Percentiles rank a stretch among this genome's conserved stretches.
Conservation (phyloP, 2,113 vertebrate genomes). For the Vulpes lagopus region DNA sequence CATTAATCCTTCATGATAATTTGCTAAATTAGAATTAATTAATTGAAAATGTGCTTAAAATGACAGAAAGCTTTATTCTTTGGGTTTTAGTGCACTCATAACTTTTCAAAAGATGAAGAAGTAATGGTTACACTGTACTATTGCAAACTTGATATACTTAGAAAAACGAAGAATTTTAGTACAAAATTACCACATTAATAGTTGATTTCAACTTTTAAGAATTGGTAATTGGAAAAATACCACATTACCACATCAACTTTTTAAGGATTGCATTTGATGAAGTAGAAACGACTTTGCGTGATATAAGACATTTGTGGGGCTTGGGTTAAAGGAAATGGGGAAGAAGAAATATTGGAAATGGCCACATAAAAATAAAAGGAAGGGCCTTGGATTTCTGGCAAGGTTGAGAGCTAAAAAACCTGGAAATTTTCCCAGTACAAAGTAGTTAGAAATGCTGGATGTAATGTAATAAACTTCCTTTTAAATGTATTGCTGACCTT, state of each 20-base stretch:
- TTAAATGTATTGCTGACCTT: slow-evolving; percentile 61
- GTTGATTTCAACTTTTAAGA: slow-evolving; percentile 26
- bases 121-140: neutral
- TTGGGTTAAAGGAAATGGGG: neutral
- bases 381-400: slow-evolving; percentile 29
- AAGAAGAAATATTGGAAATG: neutral
- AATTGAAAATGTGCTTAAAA: neutral
- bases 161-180: slow-evolving; percentile 6
- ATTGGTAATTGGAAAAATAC: neutral
- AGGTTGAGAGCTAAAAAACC: neutral
- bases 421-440: slow-evolving; percentile 45
- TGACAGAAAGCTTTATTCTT: slow-evolving; percentile 8
- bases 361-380: slow-evolving; percentile 35
- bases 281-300: neutral
- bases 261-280: neutral
- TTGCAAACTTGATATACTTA: neutral
- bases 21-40: neutral
- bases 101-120: neutral
- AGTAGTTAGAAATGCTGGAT: slow-evolving; percentile 22
- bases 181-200: neutral
- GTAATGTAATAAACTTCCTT: slow-evolving; percentile 64
- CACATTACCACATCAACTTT: neutral
- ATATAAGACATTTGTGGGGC: neutral
- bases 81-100: neutral
- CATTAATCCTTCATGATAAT: neutral